Evolutionary conservation across 2,797 vertebrate species (phyloP).

Genomic region (Rallus crepitans): DNA sequence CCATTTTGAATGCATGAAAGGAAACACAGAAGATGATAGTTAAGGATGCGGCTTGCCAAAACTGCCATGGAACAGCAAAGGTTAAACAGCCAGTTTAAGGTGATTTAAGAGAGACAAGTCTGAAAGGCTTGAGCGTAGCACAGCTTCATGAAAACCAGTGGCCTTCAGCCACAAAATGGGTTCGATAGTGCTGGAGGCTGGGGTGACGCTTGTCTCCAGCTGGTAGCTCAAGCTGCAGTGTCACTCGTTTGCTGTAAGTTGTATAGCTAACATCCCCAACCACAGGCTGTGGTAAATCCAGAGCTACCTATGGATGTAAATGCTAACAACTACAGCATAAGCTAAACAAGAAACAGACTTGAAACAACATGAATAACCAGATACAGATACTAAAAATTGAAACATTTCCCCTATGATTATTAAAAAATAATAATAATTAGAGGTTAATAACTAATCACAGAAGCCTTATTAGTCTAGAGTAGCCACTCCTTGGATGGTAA

Average conservation of each 20-base stretch:
- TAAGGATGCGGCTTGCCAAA: neutral
- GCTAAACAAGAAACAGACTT: neutral
- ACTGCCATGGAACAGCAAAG: neutral
- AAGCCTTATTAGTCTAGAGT: neutral
- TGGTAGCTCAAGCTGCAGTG: neutral
- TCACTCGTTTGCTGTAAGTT: neutral
- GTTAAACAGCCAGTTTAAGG: neutral
- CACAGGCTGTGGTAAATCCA: neutral
- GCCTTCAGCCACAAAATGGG: neutral
- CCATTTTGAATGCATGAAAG: constrained; percentile 7
- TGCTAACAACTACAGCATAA: neutral
- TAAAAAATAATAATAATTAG: neutral
- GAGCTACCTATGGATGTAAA: neutral
- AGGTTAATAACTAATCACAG: neutral
- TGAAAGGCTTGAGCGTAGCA: neutral
- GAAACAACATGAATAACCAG: neutral
- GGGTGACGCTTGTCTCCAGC: neutral
- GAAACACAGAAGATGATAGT: neutral
- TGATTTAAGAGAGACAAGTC: neutral
- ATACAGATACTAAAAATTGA: neutral
- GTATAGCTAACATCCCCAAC: neutral
- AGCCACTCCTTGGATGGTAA: neutral
- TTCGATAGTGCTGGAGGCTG: neutral
- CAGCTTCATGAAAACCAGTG: neutral
- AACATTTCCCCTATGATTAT: neutral